Base-by-base conservation (phyloP, 2,888 invertebrate species). In the Diogma glabrata region DNA sequence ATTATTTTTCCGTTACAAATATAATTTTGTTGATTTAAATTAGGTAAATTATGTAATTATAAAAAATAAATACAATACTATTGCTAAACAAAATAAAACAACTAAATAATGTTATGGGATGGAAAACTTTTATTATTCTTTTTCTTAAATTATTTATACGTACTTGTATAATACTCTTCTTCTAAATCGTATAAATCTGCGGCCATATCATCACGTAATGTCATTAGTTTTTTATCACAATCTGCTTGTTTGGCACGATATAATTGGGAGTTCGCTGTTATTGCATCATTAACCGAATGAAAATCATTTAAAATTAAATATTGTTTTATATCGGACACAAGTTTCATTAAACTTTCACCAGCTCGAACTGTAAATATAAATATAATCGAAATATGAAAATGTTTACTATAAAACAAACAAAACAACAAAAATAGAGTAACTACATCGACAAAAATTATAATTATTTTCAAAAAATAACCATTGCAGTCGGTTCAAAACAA, bases 261-360 rank as follows among this genome's bases (percentile, higher is more conserved):
- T 10, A 92, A 69, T 65, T 89, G 87, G 0, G 90, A 90, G 65
- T 93, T 94, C 59, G 88, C 86, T n/a, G 88, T 84, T 56, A 97
- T 96, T 0, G 95, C 91, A 64, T 96, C 94, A 67, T 97, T 97
- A 0, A 97, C 92, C 2, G 95, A 94, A 43, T 94, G 94, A 66
- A 99, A 99, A 71, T 99, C 97, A 68, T 97, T 97, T 17, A 99
- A 75, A 61, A 97, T 95, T 43, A 97, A 74, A 69, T 96, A 99
- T 65, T 99, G 96, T 64, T 97, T 97, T 55, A 99, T 90, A 66
- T 97, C 96, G 0, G 95, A 92, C 1, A 96, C 94, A 23, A 99
- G 74, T 69, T 96, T 96, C 87, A 95, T 91, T 20, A 99, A 70
- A 1, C 95, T 94, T 73, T 97, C 96, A 1, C 93, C 94, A 53